These are phyloP conservation scores for Ictidomys tridecemlineatus DNA, from an alignment of 2,113 vertebrate genomes.

Conservation along the genomic window DNA sequence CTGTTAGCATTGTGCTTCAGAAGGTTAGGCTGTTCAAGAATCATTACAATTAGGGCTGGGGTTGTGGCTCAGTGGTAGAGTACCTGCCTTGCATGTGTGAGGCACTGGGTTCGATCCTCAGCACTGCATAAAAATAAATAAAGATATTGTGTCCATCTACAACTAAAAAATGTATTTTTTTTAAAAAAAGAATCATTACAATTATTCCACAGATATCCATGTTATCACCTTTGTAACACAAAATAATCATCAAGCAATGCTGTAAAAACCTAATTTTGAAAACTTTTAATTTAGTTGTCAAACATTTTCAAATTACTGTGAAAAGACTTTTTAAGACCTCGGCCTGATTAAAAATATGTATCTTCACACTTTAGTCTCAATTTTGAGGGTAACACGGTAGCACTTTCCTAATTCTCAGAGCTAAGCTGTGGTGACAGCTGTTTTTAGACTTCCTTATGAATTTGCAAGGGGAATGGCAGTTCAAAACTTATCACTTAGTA, in stretches of 20 bases:
- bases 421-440: conserved; percentile 71
- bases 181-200: neutral
- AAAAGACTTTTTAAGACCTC: neutral
- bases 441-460: conserved; percentile 83
- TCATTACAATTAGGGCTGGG: neutral
- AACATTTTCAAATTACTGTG: neutral
- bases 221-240: neutral
- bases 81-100: too few species aligned
- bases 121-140: too few species aligned
- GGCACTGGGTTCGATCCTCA: too few species aligned
- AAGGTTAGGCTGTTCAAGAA: neutral
- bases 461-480: conserved; percentile 71
- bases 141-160: too few species aligned
- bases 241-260: neutral
- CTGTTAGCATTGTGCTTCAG: neutral
- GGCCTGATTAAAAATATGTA: neutral
- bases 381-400: conserved; percentile 78
- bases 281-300: neutral
- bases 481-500: conserved; percentile 82
- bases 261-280: neutral
- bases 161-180: too few species aligned
- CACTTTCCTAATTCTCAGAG: conserved; percentile 74
- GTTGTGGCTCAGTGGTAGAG: too few species aligned
- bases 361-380: conserved; percentile 12
- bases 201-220: neutral